phyloP scores from a whole-genome alignment of 1,140 invertebrate genomes.

The Cyclargus thomasi region DNA sequence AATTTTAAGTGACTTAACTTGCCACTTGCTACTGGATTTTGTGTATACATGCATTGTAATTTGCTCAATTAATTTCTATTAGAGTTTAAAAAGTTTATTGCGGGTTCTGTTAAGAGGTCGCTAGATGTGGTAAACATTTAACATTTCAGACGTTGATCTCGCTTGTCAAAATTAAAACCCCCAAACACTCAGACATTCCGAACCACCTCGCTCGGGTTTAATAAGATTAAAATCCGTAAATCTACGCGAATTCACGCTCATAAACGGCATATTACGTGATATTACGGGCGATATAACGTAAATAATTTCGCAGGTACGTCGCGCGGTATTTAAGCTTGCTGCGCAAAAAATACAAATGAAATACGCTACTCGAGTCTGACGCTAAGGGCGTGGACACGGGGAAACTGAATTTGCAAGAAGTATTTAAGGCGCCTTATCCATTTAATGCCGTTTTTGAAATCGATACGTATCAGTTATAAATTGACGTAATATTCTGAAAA shows the following conservation, averaged over 20 bases:
- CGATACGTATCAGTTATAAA: too few relatives aligned
- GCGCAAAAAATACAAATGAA: constrained; percentile 30
- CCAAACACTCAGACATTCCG: background rate
- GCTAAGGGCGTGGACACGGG: background rate
- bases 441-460: too few relatives aligned
- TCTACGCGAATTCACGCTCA: background rate
- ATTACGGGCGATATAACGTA: background rate
- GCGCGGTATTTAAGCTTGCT: constrained; percentile 16
- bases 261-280: constrained; percentile 6
- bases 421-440: too few relatives aligned
- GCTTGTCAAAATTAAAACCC: background rate
- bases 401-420: background rate
- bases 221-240: constrained; percentile 15
- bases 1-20: too few relatives aligned
- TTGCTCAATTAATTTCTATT: too few relatives aligned
- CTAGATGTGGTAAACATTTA: too few relatives aligned
- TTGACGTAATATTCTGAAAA: too few relatives aligned
- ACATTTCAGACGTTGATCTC: background rate
- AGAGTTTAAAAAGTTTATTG: too few relatives aligned
- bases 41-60: too few relatives aligned
- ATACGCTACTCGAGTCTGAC: constrained; percentile 28
- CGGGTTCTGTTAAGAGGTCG: too few relatives aligned
- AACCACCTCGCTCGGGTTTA: background rate
- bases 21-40: too few relatives aligned
- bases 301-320: constrained; percentile 9